Percentiles rank a stretch among this genome's conserved stretches.
These are phyloP conservation scores for Gopherus flavomarginatus DNA, from an alignment of 2,113 vertebrate species.

Conservation along the genomic window DNA sequence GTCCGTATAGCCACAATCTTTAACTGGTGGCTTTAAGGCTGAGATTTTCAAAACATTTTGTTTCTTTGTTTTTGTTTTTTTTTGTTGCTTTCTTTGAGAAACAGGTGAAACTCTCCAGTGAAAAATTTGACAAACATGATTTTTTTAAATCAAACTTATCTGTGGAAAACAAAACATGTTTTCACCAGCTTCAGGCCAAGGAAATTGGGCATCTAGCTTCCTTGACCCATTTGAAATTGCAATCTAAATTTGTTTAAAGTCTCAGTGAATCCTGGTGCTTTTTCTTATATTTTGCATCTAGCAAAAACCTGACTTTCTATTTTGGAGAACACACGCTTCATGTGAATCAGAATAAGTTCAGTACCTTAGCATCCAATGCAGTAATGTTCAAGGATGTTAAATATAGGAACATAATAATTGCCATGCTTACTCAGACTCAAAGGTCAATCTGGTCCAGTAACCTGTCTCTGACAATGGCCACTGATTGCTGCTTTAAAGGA, in stretches of 20 bases:
- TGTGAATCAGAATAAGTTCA: accelerated
- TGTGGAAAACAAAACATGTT: neutral
- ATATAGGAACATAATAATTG: neutral
- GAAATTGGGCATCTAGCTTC: neutral
- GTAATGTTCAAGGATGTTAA: neutral
- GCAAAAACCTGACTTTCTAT: neutral
- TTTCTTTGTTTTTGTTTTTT: neutral
- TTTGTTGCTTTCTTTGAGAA: neutral
- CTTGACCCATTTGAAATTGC: neutral
- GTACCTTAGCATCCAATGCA: neutral
- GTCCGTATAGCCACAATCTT: neutral
- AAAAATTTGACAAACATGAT: neutral
- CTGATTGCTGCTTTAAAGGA: neutral
- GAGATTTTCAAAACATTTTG: neutral
- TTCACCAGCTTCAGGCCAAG: neutral
- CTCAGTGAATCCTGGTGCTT: neutral
- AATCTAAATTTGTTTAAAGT: neutral
- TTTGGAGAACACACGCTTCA: neutral
- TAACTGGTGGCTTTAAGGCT: neutral
- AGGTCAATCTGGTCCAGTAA: neutral
- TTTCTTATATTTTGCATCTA: neutral
- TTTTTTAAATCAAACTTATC: neutral
- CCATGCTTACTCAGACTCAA: neutral
- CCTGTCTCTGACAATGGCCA: neutral
- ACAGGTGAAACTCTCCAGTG: neutral